Evolutionary conservation across 2,888 invertebrate species (phyloP).

Genomic region (Crocallis elinguaria): DNA sequence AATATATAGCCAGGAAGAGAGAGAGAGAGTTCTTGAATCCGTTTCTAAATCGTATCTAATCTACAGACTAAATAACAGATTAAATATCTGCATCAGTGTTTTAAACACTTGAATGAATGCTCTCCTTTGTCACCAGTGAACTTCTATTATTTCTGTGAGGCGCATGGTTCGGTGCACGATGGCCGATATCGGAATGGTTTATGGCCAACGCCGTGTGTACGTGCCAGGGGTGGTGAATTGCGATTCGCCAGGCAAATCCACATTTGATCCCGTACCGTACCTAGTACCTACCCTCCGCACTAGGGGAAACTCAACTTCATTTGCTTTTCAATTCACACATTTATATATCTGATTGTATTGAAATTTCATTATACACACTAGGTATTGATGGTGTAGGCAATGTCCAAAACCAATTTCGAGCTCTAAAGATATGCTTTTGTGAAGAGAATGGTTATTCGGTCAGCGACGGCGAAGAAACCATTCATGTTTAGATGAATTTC

Average conservation of each 20-base stretch:
- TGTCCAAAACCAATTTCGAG: slow-evolving; percentile 9
- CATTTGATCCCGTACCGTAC: slow-evolving; percentile 8
- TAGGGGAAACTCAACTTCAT: neutral
- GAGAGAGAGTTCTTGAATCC: too few relatives aligned
- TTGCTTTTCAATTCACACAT: slow-evolving; percentile 8
- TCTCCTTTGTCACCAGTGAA: slow-evolving; percentile 35
- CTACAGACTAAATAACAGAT: neutral
- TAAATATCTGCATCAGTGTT: neutral
- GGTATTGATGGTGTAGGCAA: neutral
- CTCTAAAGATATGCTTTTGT: slow-evolving; percentile 9
- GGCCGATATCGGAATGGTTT: slow-evolving; percentile 72
- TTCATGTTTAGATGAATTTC: slow-evolving; percentile 65
- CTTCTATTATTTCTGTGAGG: slow-evolving; percentile 49
- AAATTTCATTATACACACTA: slow-evolving; percentile 10
- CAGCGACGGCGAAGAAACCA: slow-evolving; percentile 40
- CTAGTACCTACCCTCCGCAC: neutral
- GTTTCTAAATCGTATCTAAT: too few relatives aligned
- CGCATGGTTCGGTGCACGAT: slow-evolving; percentile 51
- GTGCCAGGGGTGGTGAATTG: slow-evolving; percentile 59
- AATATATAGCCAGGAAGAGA: too few relatives aligned
- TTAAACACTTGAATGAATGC: neutral
- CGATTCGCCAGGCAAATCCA: slow-evolving; percentile 41
- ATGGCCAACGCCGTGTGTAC: slow-evolving; percentile 64
- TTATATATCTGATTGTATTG: slow-evolving; percentile 8
- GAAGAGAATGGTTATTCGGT: slow-evolving; percentile 13